Evolutionary conservation across 92 coral and sea anemone genomes (phyloP), one percentile per base, ranked within the genome.

Genomic region (Galaxea fascicularis): DNA sequence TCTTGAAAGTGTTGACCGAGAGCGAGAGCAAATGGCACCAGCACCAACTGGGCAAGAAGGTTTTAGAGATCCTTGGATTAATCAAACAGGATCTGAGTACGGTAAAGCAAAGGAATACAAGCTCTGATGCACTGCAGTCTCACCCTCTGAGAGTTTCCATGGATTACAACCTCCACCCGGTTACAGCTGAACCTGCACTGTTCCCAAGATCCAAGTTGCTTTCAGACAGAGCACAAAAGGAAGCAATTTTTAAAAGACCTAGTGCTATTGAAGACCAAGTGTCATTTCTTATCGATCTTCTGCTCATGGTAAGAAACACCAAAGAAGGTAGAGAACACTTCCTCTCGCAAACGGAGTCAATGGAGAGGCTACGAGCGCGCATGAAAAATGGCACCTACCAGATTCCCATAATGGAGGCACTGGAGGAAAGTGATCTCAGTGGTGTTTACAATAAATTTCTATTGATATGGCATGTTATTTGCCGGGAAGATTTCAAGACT

Each of bases 321-420:
- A 89, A 73, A 56, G 67, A 87, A 20, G 91, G 91, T 0, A 44
- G 76, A 21, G 46, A 74, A 21, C 91, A 87, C 22, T 5, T 83
- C 4, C 25, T 87, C 52, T 58, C 91, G 9, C 79, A 70, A 70
- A 46, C 83, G 51, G 89, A 87, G 35, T 63, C 91, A 69, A 86
- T 89, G 31, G 91, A 77, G 29, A 46, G 29, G 24, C 65, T 86
- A 8, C 78, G 86, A 89, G 10, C 28, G 29, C 73, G 26, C 56
- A 60, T 86, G 39, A 89, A 89, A 69, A 53, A 85, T 89, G 87
- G 86, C 0, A 77, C 82, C 63, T 68, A 21, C 91, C 91, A 86
- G 46, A 24, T 66, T 18, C 76, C 82, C 18, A 39, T 87, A 12
- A 87, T 87, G 91, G 91, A 51, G 27, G 21, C 29, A 27, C 30